Conservation (phyloP, 2,113 vertebrate species). For the Pampusana beccarii region DNA sequence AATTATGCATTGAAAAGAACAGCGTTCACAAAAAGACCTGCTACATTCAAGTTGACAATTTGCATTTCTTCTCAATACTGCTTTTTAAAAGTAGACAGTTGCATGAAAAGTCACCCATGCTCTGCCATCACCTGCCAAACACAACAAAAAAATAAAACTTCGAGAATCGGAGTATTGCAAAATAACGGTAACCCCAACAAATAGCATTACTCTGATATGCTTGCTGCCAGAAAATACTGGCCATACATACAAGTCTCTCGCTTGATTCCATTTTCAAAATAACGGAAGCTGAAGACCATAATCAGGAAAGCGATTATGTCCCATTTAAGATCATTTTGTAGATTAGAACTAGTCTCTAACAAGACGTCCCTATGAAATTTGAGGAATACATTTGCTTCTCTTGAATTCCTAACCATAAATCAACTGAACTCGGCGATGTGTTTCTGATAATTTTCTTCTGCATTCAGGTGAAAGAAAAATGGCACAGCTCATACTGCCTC, state of each 20-base stretch:
- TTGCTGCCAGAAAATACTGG: neutral
- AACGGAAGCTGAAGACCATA: neutral
- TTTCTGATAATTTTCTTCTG: neutral
- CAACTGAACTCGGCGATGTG: neutral
- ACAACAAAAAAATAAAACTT: neutral
- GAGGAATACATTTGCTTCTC: slow-evolving; percentile 21
- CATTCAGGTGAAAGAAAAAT: slow-evolving; percentile 1
- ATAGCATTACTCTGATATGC: neutral
- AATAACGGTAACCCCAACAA: neutral
- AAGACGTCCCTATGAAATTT: neutral
- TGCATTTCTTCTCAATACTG: neutral
- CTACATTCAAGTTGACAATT: neutral
- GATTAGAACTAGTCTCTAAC: slow-evolving; percentile 20
- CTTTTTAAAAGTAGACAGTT: neutral
- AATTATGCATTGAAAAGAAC: neutral
- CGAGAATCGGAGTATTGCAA: neutral
- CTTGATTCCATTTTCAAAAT: slow-evolving; percentile 26
- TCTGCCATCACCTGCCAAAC: neutral
- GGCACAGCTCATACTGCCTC: neutral
- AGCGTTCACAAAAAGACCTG: neutral
- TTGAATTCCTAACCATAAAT: slow-evolving; percentile 48
- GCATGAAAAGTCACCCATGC: neutral
- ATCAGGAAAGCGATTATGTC: neutral
- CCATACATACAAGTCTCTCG: neutral
- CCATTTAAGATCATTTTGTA: slow-evolving; percentile 5